These are phyloP conservation scores for fruit fly (Drosophila melanogaster) DNA, from an alignment of 1,140 invertebrate genomes.

Conservation along the genomic window Release_6_plus_ISO1_MT NT_033777.3:19415001-19415500, in stretches of 20 bases:
- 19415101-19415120: slow-evolving; percentile 5
- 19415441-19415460: too few relatives aligned
- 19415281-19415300: slow-evolving; percentile 42
- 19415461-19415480: too few relatives aligned
- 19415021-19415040: slow-evolving; percentile 60
- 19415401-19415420: too few relatives aligned
- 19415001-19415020: slow-evolving; percentile 76
- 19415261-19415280: slow-evolving; percentile 46
- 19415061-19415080: slow-evolving; percentile 67
- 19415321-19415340: too few relatives aligned
- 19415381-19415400: too few relatives aligned
- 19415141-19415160: slow-evolving; percentile 25
- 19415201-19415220: slow-evolving; percentile 37
- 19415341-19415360: too few relatives aligned
- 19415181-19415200: slow-evolving; percentile 59
- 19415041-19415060: slow-evolving; percentile 39
- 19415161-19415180: slow-evolving; percentile 68
- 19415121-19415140: slow-evolving; percentile 12
- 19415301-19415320: neutral
- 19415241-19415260: slow-evolving; percentile 17
- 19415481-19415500: too few relatives aligned
- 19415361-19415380: too few relatives aligned
- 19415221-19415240: slow-evolving; percentile 27
- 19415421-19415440: too few relatives aligned
- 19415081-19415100: slow-evolving; percentile 49